phyloP scores from a whole-genome alignment of 2,797 vertebrate genomes.

The Myiothlypis coronata region DNA sequence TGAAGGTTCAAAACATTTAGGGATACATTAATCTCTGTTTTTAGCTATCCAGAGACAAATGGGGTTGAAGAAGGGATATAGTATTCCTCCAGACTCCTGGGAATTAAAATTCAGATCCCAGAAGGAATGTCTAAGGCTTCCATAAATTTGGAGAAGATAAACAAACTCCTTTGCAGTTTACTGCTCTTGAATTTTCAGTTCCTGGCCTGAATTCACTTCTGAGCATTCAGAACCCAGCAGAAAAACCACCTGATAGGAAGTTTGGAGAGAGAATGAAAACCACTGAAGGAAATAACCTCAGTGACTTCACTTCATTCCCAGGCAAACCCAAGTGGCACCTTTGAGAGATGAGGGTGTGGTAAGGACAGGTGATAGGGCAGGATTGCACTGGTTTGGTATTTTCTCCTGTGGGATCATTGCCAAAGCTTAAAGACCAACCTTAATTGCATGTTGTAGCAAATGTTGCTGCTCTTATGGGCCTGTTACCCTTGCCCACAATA shows the following conservation, averaged over 20 bases:
- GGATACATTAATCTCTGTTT: background rate
- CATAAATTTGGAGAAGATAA: background rate
- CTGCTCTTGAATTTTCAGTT: background rate
- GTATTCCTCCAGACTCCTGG: background rate
- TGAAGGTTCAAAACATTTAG: background rate
- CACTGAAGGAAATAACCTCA: background rate
- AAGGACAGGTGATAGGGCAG: background rate
- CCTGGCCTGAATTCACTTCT: background rate
- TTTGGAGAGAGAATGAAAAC: background rate
- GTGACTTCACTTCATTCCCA: background rate
- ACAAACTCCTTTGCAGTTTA: background rate
- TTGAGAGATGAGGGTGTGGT: background rate
- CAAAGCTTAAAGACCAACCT: background rate
- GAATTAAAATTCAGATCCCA: background rate
- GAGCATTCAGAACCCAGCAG: background rate
- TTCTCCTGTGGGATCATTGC: background rate
- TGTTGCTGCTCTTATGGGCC: background rate
- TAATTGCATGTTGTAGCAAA: background rate
- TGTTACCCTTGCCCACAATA: fast-evolving
- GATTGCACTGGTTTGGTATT: fast-evolving
- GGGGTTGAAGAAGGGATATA: background rate
- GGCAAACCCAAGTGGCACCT: fast-evolving
- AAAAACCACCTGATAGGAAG: background rate
- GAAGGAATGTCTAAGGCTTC: background rate
- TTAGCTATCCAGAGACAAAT: background rate